A percentile compares a stretch with the other conserved stretches of the same genome.
Conservation (phyloP, 2,113 vertebrate genomes). For the Pseudorhombus dupliciocellatus region DNA sequence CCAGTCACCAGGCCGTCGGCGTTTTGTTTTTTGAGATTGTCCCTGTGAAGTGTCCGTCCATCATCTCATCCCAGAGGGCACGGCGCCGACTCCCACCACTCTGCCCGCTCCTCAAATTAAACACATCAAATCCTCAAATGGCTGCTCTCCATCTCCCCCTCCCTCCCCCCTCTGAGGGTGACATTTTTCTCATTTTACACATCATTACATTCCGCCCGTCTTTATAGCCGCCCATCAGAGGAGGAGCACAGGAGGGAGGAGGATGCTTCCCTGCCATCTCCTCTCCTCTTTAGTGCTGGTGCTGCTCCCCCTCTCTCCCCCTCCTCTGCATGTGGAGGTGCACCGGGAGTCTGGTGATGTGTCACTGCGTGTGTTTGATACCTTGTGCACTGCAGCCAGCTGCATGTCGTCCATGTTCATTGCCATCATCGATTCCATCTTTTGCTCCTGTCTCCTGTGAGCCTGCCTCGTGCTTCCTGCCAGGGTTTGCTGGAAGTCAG, state of each 20-base stretch:
- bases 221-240: conserved; percentile 63
- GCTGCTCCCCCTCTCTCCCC: conserved; percentile 8
- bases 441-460: conserved; percentile 83
- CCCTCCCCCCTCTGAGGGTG: conserved; percentile 42
- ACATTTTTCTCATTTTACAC: conserved; percentile 82
- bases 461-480: conserved; percentile 73
- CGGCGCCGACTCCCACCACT: conserved; percentile 12
- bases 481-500: conserved; percentile 81
- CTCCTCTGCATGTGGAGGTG: background rate
- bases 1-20: background rate
- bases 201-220: conserved; percentile 74
- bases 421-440: conserved; percentile 79
- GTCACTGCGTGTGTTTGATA: conserved; percentile 52
- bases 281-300: background rate
- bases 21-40: conserved; percentile 12
- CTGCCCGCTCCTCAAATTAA: conserved; percentile 53
- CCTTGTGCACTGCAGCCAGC: conserved; percentile 90
- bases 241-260: conserved; percentile 26
- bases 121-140: conserved; percentile 63
- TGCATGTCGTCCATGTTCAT: conserved; percentile 86
- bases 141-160: conserved; percentile 35
- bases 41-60: conserved; percentile 34
- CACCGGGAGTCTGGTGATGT: conserved; percentile 9
- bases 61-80: conserved; percentile 57
- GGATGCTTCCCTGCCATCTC: conserved; percentile 17